A percentile compares a stretch with the other conserved stretches of the same genome.
These are phyloP conservation scores for Polietes domitor DNA, from an alignment of 2,888 invertebrate genomes.

Conservation along the genomic window DNA sequence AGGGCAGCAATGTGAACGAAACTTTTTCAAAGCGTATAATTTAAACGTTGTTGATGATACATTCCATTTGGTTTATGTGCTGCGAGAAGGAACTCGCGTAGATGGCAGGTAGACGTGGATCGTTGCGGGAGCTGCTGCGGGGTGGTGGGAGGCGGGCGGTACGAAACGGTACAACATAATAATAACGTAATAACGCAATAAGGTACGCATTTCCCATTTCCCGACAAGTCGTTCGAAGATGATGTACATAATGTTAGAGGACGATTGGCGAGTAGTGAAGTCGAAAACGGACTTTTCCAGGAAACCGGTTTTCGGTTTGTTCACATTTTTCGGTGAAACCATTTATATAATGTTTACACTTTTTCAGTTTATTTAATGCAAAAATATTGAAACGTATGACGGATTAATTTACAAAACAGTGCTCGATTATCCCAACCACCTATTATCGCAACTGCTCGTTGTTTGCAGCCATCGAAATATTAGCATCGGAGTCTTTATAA, in stretches of 20 bases:
- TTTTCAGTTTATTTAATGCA: too few species aligned
- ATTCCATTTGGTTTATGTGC: constrained; percentile 13
- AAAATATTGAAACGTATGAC: too few species aligned
- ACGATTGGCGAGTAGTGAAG: too few species aligned
- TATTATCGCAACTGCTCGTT: too few species aligned
- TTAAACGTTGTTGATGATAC: constrained; percentile 41
- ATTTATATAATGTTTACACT: too few species aligned
- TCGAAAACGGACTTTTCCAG: too few species aligned
- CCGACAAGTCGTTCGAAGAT: neutral
- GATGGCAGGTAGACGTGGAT: neutral
- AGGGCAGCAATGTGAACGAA: constrained; percentile 6
- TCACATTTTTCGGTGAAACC: too few species aligned
- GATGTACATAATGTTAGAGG: neutral
- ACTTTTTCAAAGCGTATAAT: constrained; percentile 27
- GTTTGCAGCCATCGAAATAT: too few species aligned
- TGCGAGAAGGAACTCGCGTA: neutral
- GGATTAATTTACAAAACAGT: too few species aligned
- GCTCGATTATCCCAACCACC: too few species aligned
- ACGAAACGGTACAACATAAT: neutral
- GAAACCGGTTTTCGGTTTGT: neutral
- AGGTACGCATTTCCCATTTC: neutral
- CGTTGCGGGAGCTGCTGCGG: too few species aligned
- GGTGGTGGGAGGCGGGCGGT: neutral
- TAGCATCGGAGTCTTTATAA: too few species aligned
- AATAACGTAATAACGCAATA: constrained; percentile 29